These are phyloP conservation scores for Elmis aenea DNA, from an alignment of 2,888 invertebrate genomes.

Conservation along the genomic window DNA sequence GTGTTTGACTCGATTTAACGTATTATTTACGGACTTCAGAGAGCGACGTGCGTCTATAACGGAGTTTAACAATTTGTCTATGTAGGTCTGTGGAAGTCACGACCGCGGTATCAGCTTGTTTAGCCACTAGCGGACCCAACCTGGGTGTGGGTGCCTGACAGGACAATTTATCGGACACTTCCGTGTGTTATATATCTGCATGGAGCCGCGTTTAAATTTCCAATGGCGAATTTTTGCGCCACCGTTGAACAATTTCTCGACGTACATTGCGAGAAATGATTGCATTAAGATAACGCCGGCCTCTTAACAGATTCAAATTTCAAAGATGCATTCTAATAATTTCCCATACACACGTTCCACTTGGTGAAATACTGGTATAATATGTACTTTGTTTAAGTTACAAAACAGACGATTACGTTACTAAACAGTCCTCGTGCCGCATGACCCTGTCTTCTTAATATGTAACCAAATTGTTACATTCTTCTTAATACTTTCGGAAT, in stretches of 20 bases:
- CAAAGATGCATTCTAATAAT: conserved; percentile 18
- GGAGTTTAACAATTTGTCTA: conserved; percentile 37
- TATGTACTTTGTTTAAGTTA: conserved; percentile 15
- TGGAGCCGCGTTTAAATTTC: conserved; percentile 13
- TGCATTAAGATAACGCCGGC: conserved; percentile 15
- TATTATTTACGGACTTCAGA: conserved; percentile 35
- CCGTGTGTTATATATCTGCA: conserved; percentile 35
- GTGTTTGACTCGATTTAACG: conserved; percentile 27
- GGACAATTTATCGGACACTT: conserved; percentile 40
- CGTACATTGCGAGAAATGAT: conserved; percentile 16
- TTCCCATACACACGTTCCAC: conserved; percentile 23
- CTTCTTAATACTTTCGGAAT: too few species aligned
- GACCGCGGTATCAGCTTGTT: conserved; percentile 30
- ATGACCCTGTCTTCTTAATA: conserved; percentile 12
- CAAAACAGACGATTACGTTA: conserved; percentile 12
- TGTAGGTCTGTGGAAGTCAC: conserved; percentile 38
- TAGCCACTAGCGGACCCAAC: conserved; percentile 26
- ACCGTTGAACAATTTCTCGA: conserved; percentile 10
- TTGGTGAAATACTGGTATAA: conserved; percentile 17
- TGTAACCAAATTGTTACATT: too few species aligned
- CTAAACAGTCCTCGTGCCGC: conserved; percentile 20
- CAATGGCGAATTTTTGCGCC: conserved; percentile 14
- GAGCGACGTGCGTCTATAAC: conserved; percentile 36
- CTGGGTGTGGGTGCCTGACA: conserved; percentile 41
- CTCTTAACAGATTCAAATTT: conserved; percentile 19